Conservation (phyloP, 2,797 vertebrate species). For the Scolopax bukidnonensis region DNA sequence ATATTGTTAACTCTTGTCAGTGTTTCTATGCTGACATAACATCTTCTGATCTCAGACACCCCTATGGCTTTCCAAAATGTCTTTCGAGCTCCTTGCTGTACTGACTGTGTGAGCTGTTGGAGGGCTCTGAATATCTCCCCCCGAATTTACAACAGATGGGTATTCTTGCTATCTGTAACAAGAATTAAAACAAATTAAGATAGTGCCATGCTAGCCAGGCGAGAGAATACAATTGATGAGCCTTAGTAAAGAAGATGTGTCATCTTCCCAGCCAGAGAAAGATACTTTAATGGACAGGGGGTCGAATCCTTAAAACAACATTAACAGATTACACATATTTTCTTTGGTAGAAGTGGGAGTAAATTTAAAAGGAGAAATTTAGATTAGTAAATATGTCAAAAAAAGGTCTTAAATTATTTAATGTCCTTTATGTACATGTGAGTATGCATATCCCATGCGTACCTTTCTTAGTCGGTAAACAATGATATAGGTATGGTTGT, state of each 20-base stretch:
- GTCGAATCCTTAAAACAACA: not conserved
- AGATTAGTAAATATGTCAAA: not conserved
- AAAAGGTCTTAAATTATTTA: not conserved
- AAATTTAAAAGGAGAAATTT: not conserved
- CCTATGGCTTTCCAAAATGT: not conserved
- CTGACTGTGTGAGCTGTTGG: not conserved
- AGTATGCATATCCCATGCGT: not conserved
- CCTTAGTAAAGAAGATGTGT: not conserved
- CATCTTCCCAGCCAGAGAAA: not conserved
- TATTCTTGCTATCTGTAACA: not conserved
- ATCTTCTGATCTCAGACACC: not conserved
- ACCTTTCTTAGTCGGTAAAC: not conserved
- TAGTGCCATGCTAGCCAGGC: fast-evolving
- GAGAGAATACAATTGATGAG: not conserved
- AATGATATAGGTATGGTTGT: not conserved
- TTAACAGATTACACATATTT: not conserved
- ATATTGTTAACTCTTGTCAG: not conserved
- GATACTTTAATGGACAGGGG: not conserved
- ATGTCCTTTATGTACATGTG: not conserved
- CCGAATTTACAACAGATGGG: not conserved
- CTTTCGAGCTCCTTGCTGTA: not conserved
- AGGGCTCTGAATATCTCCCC: not conserved
- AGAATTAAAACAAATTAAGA: not conserved
- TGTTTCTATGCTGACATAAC: not conserved
- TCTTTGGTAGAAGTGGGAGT: not conserved